Base-by-base conservation (phyloP, 2,888 invertebrate species). In the Vannuccia rotundouncinata region DNA sequence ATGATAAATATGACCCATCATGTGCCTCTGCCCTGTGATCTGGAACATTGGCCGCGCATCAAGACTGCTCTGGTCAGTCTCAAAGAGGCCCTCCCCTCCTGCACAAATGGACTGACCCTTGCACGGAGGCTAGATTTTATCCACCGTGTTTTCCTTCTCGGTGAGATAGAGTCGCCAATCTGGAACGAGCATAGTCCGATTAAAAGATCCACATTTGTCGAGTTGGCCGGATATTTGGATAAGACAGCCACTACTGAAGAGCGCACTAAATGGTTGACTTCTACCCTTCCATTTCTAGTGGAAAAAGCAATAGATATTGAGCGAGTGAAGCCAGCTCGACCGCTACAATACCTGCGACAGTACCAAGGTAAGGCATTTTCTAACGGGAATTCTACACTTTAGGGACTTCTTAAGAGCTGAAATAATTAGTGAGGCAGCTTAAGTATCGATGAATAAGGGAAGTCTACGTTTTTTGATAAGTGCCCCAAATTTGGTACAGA, bases 21-120 rank as follows among this genome's bases (percentile, higher is more conserved):
- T 27, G 77, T 77, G 17, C 45, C 77, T 1, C 31, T 77, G 10
- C 77, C 77, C n/a, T 45, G 45, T 31, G 77, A 77, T 27, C 77
- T 77, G 31, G 30, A 31, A 17, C 31, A 77, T 10, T 77, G 77
- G 77, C 77, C 77, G 1, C 31, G 27, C 1, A 31, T 77, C 28
- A 77, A 30, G 31, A 0, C 25, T 2, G 45, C 25, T n/a, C 77
- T 77, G 31, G 31, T 45, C 17, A 25, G 45, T 1, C 77, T 77
- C 1, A 28, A 31, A 5, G 59, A 25, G 1, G n/a, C 28, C 0
- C 77, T 31, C 22, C 2, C 17, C 25, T 2, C 5, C 10, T 66
- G 22, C 22, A n/a, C n/a, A n/a, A n/a, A n/a, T n/a, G 66, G 66
- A 22, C 5, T n/a, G 66, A 27, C 22, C 66, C 66, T 66, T 5